Conservation (phyloP, 2,797 vertebrate species). For the Pseudochromis fuscus region DNA sequence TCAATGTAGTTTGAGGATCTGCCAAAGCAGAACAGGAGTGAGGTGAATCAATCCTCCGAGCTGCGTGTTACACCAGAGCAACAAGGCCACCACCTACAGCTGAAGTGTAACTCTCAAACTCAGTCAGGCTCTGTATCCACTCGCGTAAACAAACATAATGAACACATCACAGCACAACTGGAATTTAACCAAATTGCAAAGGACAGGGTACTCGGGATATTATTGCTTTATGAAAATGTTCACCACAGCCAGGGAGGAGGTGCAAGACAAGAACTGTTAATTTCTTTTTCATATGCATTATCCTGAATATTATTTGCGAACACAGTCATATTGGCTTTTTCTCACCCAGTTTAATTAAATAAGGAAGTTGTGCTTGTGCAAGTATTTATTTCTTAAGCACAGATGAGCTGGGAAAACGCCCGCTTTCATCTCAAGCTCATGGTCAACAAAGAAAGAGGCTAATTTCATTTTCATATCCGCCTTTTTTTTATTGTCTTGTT, state of each 20-base stretch:
- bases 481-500: constrained; percentile 62
- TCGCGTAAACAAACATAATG: constrained; percentile 34
- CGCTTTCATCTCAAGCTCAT: constrained; percentile 51
- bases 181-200: constrained; percentile 32
- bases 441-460: constrained; percentile 53
- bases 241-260: constrained; percentile 21
- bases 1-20: constrained; percentile 67
- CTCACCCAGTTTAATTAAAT: constrained; percentile 49
- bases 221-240: constrained; percentile 31
- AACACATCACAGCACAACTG: constrained; percentile 32
- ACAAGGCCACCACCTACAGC: constrained; percentile 44
- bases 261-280: constrained; percentile 12
- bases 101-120: constrained; percentile 26
- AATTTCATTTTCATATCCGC: constrained; percentile 65
- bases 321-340: constrained; percentile 17
- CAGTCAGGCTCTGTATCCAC: constrained; percentile 12
- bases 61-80: constrained; percentile 47
- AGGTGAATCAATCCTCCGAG: constrained; percentile 66
- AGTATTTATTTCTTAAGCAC: constrained; percentile 44
- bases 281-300: constrained; percentile 22
- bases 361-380: constrained; percentile 19
- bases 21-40: constrained; percentile 51
- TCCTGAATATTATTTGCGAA: constrained; percentile 19
- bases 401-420: constrained; percentile 10
- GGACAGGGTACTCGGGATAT: constrained; percentile 1